Evolutionary conservation across 2,888 invertebrate species (phyloP).

Genomic region (Plagodis dolabraria): DNA sequence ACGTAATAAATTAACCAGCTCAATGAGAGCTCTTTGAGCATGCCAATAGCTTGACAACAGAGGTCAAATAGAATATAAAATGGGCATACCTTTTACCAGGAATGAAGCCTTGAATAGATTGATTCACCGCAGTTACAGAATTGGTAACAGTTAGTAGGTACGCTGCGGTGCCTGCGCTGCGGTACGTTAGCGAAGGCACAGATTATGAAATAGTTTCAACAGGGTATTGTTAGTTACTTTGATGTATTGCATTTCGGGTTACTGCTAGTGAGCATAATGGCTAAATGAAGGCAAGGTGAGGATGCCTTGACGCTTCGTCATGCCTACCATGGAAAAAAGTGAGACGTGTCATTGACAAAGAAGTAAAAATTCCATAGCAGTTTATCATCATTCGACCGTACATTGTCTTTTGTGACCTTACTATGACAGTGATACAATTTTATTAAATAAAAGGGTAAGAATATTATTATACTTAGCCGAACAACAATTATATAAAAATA

Average conservation of each 20-base stretch:
- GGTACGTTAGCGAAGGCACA: conserved; percentile 43
- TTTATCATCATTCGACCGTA: conserved; percentile 6
- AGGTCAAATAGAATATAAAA: conserved; percentile 46
- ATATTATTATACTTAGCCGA: too few relatives aligned
- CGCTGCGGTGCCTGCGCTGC: not conserved
- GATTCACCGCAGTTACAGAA: conserved; percentile 66
- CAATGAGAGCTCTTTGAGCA: conserved; percentile 39
- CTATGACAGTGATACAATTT: too few relatives aligned
- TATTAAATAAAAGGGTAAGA: too few relatives aligned
- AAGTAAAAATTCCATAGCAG: conserved; percentile 13
- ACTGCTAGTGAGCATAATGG: conserved; percentile 19
- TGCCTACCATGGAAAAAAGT: conserved; percentile 6
- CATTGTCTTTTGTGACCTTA: too few relatives aligned
- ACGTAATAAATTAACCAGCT: conserved; percentile 37
- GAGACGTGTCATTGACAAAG: conserved; percentile 10
- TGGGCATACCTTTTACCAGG: conserved; percentile 67
- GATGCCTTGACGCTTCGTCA: conserved; percentile 14
- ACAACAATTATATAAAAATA: too few relatives aligned
- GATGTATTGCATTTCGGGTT: conserved; percentile 36
- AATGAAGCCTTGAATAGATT: conserved; percentile 70
- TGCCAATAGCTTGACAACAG: conserved; percentile 23
- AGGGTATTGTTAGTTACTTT: conserved; percentile 39
- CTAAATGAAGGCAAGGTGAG: conserved; percentile 16
- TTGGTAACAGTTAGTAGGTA: conserved; percentile 55
- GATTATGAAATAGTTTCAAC: conserved; percentile 53